phyloP scores from a whole-genome alignment of 92 coral and sea anemone genomes.

The Siderastrea siderea region DNA sequence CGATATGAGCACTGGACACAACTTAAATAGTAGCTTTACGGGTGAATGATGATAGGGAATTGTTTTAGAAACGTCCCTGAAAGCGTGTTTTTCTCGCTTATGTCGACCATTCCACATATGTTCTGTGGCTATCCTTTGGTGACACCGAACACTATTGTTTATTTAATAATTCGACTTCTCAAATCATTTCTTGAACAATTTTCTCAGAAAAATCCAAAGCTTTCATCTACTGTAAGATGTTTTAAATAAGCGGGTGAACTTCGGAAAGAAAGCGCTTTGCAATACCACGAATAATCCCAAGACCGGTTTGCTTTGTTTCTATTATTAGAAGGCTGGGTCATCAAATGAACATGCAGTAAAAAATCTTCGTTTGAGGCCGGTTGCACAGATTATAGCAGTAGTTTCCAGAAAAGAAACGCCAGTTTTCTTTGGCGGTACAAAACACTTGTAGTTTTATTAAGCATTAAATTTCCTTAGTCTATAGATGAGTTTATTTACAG shows the following conservation, averaged over 20 bases:
- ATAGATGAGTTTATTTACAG: neutral
- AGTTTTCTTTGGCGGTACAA: neutral
- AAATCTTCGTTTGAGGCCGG: neutral
- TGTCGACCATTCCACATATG: neutral
- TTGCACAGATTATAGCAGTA: neutral
- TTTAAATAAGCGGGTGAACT: neutral
- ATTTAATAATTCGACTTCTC: neutral
- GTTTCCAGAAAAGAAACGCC: neutral
- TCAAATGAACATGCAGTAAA: conserved; percentile 19
- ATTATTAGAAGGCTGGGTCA: conserved; percentile 1
- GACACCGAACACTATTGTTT: conserved; percentile 3
- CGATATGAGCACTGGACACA: neutral
- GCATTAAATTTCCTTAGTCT: neutral
- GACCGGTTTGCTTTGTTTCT: neutral
- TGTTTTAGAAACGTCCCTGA: neutral
- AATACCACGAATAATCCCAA: neutral
- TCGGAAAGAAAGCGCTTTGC: neutral
- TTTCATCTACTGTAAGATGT: neutral
- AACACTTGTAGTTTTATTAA: neutral
- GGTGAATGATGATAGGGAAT: neutral
- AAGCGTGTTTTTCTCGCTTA: neutral
- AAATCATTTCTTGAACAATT: neutral
- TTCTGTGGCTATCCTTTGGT: neutral
- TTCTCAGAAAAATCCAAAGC: neutral
- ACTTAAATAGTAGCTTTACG: neutral